These are phyloP conservation scores for Chaetorhynchus papuensis DNA, from an alignment of 2,113 vertebrate genomes.

Conservation along the genomic window DNA sequence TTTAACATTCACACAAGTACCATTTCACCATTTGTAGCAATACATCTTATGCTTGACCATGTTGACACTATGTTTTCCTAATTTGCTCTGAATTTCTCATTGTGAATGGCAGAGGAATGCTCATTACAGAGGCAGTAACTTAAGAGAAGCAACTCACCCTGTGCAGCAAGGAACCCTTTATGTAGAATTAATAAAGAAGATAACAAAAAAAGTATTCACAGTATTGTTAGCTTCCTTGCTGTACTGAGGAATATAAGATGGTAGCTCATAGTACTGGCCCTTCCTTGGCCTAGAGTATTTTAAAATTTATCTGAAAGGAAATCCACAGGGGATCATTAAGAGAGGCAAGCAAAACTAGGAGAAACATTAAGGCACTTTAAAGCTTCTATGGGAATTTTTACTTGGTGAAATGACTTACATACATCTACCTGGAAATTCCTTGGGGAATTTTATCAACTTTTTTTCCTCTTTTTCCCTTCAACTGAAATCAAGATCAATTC, in stretches of 20 bases:
- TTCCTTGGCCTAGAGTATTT: background rate
- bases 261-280: background rate
- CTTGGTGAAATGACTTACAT: slow-evolving; percentile 41
- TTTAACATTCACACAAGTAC: background rate
- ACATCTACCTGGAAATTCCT: slow-evolving; percentile 8
- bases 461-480: slow-evolving; percentile 8
- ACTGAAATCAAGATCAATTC: slow-evolving; percentile 39
- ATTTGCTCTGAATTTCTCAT: background rate
- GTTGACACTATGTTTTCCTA: background rate
- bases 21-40: background rate
- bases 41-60: background rate
- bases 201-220: background rate
- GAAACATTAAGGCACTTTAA: slow-evolving; percentile 17
- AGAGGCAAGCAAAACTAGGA: background rate
- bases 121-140: background rate
- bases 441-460: background rate
- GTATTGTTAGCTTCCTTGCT: background rate
- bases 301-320: background rate
- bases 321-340: background rate
- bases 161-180: background rate
- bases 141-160: background rate
- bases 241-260: background rate
- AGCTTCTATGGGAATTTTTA: slow-evolving; percentile 48
- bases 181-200: background rate
- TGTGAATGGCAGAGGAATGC: background rate